Base-by-base conservation (phyloP, 2,113 vertebrate species). In the Syngnathus scovelli region DNA sequence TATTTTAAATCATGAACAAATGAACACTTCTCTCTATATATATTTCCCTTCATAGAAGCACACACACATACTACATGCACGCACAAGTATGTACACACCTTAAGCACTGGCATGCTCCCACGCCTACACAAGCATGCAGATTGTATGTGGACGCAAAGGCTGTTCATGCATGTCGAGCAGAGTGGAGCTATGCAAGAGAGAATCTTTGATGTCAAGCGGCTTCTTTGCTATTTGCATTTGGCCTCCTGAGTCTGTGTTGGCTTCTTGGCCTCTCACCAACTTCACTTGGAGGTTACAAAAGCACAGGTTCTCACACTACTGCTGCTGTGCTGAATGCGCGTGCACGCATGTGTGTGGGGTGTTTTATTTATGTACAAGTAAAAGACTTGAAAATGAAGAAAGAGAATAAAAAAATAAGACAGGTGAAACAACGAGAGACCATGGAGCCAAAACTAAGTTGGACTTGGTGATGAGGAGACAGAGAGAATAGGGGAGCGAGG, bases 291-390 rank as follows among this genome's bases (percentile, higher is more conserved):
- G 85, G 83, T 89, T 88, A 81, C 80, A 79, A 80, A 85, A 82
- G 86, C 85, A 86, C 85, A 85, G 81, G 87, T 85, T 87, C 86
- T 83, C 84, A 86, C 86, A 86, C 87, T 86, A 37, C 86, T 89
- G 83, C 86, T 82, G 68, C 65, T 72, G 71, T 64, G 8, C 61
- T 65, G 79, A 33, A 33, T 33, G 27, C 27, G 3, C 27, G 27
- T 33, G 27, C 27, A 33, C n/a, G 49, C 33, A 43, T 62, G 76
- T 69, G 66, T 74, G 69, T 63, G 67, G 69, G 60, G 63, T 55
- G 54, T n/a, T 68, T 41, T 74, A 74, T 67, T 74, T 74, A 37
- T 64, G 77, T 33, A 33, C 27, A 33, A 33, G 27, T 33, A 33
- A 33, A 33, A 33, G 27, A 33, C 6, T 49, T 16, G 46, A 49